Evolutionary conservation across 2,113 vertebrate genomes (phyloP), one percentile per base, ranked within the genome.

Genomic region (Aldabrachelys gigantea): DNA sequence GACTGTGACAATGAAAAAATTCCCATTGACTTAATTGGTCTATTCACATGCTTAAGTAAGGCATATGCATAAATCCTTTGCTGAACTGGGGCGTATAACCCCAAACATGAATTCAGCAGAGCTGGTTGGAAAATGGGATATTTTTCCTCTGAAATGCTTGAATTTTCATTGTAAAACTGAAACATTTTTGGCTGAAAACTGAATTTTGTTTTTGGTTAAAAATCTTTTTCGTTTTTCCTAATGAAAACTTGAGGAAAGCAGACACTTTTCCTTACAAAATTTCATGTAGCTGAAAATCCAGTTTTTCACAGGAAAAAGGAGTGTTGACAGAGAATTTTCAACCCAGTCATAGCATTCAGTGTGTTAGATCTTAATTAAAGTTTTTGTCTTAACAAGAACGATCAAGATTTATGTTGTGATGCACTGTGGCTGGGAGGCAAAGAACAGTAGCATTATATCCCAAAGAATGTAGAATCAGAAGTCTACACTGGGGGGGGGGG

Each of bases 391-490:
- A 65, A 52, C 56, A 31, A 79, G 49, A 69, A 52, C 12, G 29
- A 78, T 78, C 25, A 27, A 27, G 21, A 76, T 29, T 44, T 57
- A 21, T 94, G 52, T 35, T 17, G 1, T 10, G 35, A 24, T 86
- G n/a, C 27, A 47, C 22, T 25, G 8, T 47, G 62, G 50, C 59
- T 85, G 13, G 8, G 2, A 53, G 35, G 5, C 53, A 92, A 80
- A 93, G 87, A 89, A 94, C 5, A 81, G 82, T 24, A 59, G 69
- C 50, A 86, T 89, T 95, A 89, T 59, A 87, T 8, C n/a, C 90
- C 17, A 35, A 88, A 90, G 94, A 97, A 96, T 92, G 92, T 6
- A 86, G 87, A 5, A 94, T 65, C 87, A 92, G 75, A 49, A 10
- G 47, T 49, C 47, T 49, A 49, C 47, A 49, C 47, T 49, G 3